Conservation (phyloP, 23 tunicate species). For the Trididemnum nubilum region DNA sequence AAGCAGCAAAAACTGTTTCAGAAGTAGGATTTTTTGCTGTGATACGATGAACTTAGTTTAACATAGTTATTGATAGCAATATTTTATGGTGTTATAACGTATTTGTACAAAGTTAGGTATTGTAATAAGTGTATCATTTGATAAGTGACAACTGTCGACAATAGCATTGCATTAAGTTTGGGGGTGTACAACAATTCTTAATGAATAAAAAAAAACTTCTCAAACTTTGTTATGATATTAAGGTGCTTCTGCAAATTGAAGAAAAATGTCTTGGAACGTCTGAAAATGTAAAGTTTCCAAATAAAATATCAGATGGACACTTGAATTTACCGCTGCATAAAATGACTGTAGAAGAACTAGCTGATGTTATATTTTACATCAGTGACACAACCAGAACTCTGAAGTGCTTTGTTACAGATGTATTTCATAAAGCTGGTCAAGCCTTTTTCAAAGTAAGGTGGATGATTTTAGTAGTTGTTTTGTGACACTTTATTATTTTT, state of each 20-base stretch:
- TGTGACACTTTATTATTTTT: not conserved
- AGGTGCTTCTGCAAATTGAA: conserved; percentile 42
- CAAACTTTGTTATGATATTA: not conserved
- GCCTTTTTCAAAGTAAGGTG: conserved; percentile 49
- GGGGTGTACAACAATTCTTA: too few species aligned
- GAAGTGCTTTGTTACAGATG: conserved; percentile 47
- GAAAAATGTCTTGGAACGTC: conserved; percentile 32
- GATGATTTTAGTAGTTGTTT: not conserved
- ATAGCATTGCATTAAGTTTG: too few species aligned
- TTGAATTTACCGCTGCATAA: conserved; percentile 5
- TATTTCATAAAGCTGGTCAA: conserved; percentile 32
- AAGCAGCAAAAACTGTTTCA: conserved; percentile 57
- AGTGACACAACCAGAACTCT: conserved; percentile 51
- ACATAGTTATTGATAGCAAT: too few species aligned
- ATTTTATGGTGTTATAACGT: too few species aligned
- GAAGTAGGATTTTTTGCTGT: conserved; percentile 39
- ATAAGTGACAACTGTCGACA: too few species aligned
- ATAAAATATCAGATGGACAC: conserved; percentile 14
- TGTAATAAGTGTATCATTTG: too few species aligned
- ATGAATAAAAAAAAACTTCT: too few species aligned
- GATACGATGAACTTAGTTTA: not conserved
- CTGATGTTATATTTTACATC: conserved; percentile 51
- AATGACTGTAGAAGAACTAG: conserved; percentile 38
- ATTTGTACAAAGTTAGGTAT: too few species aligned
- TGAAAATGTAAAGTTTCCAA: conserved; percentile 11